A percentile compares a stretch with the other conserved stretches of the same genome.
Conservation (phyloP, 2,797 vertebrate species). For the Micromesistius poutassou region DNA sequence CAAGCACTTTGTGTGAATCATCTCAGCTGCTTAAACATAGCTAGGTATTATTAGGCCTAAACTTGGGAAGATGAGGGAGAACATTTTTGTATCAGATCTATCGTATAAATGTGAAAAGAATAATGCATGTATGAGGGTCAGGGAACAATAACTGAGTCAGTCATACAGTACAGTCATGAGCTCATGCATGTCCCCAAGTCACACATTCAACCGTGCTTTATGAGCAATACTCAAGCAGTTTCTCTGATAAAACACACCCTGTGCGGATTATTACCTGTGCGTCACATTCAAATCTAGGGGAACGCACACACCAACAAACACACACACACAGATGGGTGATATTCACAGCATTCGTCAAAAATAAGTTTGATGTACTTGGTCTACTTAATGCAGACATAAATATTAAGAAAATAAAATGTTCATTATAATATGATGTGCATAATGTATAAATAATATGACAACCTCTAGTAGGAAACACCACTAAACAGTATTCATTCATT, state of each 20-base stretch:
- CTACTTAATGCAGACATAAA: not conserved
- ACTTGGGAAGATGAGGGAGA: not conserved
- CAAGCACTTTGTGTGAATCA: not conserved
- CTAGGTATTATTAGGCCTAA: not conserved
- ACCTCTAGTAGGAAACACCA: not conserved
- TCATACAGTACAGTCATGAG: conserved; percentile 40
- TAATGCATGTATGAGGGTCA: no score
- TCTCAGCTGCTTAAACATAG: not conserved
- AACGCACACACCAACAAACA: conserved; percentile 1
- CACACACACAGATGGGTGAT: not conserved
- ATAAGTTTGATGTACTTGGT: not conserved
- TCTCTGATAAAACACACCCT: not conserved
- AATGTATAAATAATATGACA: not conserved
- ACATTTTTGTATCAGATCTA: not conserved
- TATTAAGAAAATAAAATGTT: not conserved
- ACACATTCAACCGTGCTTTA: conserved; percentile 31
- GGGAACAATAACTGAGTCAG: not conserved
- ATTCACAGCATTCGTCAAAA: not conserved
- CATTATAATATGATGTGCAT: not conserved
- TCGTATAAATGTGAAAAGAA: no score
- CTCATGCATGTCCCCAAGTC: conserved; percentile 35
- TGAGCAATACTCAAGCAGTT: conserved; percentile 6
- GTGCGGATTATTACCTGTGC: no score
- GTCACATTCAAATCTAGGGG: no score
- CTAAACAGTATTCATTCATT: not conserved